Conservation (phyloP, 2,113 vertebrate species). For the Leucosticte australis region DNA sequence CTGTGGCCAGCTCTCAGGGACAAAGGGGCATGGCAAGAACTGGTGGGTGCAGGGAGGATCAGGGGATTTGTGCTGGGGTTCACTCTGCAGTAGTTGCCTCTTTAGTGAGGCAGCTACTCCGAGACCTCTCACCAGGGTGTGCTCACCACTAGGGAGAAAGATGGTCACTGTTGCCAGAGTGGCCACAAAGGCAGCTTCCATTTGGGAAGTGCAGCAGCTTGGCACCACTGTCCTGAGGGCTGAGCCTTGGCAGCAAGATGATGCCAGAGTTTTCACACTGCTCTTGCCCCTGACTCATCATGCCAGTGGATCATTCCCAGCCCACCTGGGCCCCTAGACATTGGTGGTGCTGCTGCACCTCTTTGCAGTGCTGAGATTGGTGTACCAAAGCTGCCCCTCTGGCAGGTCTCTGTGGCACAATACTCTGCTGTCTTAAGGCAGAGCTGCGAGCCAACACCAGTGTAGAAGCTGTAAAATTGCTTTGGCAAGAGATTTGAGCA, state of each 20-base stretch:
- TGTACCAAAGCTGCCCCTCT: neutral
- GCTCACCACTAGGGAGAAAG: neutral
- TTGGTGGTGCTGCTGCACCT: accelerated
- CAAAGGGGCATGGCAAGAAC: neutral
- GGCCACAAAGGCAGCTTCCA: neutral
- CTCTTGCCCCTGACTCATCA: neutral
- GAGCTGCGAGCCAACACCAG: neutral
- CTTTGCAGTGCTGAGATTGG: accelerated
- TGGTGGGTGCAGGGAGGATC: accelerated
- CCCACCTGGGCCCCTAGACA: neutral
- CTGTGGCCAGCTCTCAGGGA: neutral
- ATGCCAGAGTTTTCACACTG: neutral
- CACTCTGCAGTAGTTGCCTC: neutral
- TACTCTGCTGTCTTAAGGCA: accelerated
- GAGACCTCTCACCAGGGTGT: neutral
- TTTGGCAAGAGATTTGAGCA: neutral
- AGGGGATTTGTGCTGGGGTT: neutral
- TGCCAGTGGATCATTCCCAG: neutral
- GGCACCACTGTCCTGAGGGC: neutral
- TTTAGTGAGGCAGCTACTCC: neutral
- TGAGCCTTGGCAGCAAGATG: neutral
- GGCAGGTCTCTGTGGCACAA: neutral
- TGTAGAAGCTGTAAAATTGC: neutral
- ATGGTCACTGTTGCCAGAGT: neutral
- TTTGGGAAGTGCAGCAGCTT: neutral